Evolutionary conservation across 2,113 vertebrate genomes (phyloP), one percentile per base, ranked within the genome.

Genomic region (Oenanthe oenanthe): DNA sequence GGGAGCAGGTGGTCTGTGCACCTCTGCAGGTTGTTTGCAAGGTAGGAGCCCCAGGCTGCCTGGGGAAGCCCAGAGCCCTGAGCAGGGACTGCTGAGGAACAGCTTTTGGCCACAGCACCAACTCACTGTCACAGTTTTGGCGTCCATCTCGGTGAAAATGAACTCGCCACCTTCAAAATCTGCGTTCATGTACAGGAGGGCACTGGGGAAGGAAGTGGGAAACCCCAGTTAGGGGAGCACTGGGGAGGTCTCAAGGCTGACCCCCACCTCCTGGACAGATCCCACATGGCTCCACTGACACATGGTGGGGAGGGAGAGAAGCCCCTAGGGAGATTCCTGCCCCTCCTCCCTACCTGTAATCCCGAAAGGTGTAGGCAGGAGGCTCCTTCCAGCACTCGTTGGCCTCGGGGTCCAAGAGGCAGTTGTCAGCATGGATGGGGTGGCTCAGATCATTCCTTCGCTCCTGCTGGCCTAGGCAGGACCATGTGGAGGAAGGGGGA

Each of bases 351-450:
- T 91, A 99, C 99, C 99, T 99, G 90, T 99, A 99, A 93, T 99
- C 99, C 94, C 99, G 97, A 92, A 99, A 99, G 6, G 99, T 99
- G 92, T 99, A 99, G 2, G 99, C 99, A 5, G 99, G 99, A 24
- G 99, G 98, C 51, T 99, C 99, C 93, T 99, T 99, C 99, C 99
- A 99, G 97, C 99, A 99, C 81, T 99, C 99, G 0, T 99, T 98
- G 94, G 99, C 99, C 77, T 99, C 99, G 0, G 99, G 98, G 91
- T 99, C 99, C 95, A 99, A 93, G 36, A 99, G 98, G 94, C 99
- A 99, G 97, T 99, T 99, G 95, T 99, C 99, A 6, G 99, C 99
- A 2, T 99, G 99, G 94, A 99, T 99, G 61, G 99, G 99, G 86
- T 99, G 99, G 85, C 99, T 99, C 74, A 99, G 98, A 96, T 99